A percentile compares a stretch with the other conserved stretches of the same genome.
phyloP scores from a whole-genome alignment of 37 sponge, comb jelly and placozoan genomes.

The Petrosia ficiformis region DNA sequence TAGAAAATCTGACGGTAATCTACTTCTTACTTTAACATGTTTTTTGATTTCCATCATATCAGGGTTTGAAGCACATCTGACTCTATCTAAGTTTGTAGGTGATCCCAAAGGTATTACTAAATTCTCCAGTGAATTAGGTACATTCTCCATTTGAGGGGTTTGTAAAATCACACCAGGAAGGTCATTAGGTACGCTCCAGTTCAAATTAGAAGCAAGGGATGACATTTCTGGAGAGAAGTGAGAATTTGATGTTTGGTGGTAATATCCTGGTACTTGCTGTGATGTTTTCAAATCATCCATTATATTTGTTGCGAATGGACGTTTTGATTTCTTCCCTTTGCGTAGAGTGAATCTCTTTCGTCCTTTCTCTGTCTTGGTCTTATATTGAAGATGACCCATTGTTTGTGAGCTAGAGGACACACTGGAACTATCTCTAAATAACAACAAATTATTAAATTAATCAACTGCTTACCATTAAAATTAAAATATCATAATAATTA shows the following conservation, averaged over 20 bases:
- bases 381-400: no score
- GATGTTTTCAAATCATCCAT: not conserved
- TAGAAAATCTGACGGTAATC: not conserved
- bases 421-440: no score
- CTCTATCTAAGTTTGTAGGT: not conserved
- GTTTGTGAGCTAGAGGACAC: no score
- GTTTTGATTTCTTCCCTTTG: not conserved
- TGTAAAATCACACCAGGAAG: constrained; percentile 32
- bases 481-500: no score
- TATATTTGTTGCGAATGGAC: not conserved
- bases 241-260: not conserved
- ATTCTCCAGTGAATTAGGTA: constrained; percentile 1
- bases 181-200: constrained; percentile 49
- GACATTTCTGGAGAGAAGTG: constrained; percentile 18
- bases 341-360: not conserved
- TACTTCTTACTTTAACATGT: not conserved
- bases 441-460: no score
- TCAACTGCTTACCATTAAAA: no score
- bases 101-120: not conserved
- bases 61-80: not conserved
- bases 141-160: not conserved
- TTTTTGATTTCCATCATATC: not conserved
- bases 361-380: no score
- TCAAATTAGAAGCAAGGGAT: constrained; percentile 14
- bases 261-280: not conserved